Base-by-base conservation (phyloP, 1,140 invertebrate genomes). In the Contarinia nasturtii region DNA sequence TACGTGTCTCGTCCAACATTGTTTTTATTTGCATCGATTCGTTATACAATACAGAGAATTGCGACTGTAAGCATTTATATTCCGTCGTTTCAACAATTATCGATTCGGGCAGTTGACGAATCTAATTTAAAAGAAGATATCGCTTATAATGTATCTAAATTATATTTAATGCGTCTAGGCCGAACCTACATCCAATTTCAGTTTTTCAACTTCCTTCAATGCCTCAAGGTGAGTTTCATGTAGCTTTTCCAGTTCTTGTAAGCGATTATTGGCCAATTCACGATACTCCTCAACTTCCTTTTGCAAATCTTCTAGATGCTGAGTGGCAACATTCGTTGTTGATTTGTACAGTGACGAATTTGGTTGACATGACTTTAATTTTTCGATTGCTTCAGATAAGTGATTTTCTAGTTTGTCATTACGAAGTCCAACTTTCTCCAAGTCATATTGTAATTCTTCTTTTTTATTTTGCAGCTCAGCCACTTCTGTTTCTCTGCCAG, bases 21-120 rank as follows among this genome's bases (percentile, higher is more conserved):
- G 90, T 94, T 68, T 93, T 92, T 54, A 97, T 76, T 65, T 94
- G 87, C 85, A 94, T 89, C 2, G 87, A 92, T 68, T 97, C 93
- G 67, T 97, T 96, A 63, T 95, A 96, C 4, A 98, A 71, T 37
- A 97, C 92, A 12, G 92, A 96, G 70, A 96, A 98, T 68, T 97
- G 91, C 2, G 91, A 94, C 66, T 98, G 93, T 7, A 98, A 70
- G 68, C 90, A 95, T 69, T 96, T 96, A 69, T 96, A 97, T 66
- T 98, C 93, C 0, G 92, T 94, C n/a, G 93, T 96, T 67, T 97
- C 92, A 10, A 94, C 84, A 50, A 98, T 94, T 19, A 96, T 87
- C 51, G 81, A 87, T 64, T 97, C 93, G 0, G 93, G 93, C 14
- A 97, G 67, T 66, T 93, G 90, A 20, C 90, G 78, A 52, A 97